These are phyloP conservation scores for Ecdyonurus torrentis DNA, from an alignment of 2,888 invertebrate genomes.

Conservation along the genomic window DNA sequence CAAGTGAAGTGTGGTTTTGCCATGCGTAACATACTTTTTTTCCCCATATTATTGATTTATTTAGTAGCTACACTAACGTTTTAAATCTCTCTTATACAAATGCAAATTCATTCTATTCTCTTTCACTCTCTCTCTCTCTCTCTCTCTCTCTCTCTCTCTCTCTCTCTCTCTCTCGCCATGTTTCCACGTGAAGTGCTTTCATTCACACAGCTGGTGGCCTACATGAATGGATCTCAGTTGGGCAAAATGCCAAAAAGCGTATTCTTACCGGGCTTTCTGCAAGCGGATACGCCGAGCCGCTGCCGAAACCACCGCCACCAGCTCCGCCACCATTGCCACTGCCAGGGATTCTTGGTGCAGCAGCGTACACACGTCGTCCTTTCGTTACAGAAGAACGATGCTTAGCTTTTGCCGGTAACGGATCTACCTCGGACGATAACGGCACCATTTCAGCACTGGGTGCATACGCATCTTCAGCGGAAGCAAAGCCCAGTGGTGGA, in stretches of 20 bases:
- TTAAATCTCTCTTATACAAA: no score
- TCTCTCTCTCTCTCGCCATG: neutral
- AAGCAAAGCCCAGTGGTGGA: neutral
- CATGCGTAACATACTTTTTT: no score
- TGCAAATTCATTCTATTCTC: neutral
- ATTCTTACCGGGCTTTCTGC: neutral
- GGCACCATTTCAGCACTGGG: neutral
- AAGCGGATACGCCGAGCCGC: neutral
- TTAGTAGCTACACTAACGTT: no score
- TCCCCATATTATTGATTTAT: no score
- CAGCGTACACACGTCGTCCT: neutral
- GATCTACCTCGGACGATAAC: neutral
- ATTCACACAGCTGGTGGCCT: neutral
- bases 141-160: neutral
- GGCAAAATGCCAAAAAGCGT: neutral
- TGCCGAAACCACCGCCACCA: neutral
- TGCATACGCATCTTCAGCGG: neutral
- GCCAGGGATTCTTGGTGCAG: neutral
- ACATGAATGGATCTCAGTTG: neutral
- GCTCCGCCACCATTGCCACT: neutral
- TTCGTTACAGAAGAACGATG: neutral
- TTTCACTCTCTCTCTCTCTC: neutral
- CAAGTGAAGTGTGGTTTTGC: no score
- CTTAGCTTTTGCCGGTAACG: neutral
- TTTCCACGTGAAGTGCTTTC: neutral